Evolutionary conservation across 2,797 vertebrate genomes (phyloP).

Genomic region (Platalea minor): DNA sequence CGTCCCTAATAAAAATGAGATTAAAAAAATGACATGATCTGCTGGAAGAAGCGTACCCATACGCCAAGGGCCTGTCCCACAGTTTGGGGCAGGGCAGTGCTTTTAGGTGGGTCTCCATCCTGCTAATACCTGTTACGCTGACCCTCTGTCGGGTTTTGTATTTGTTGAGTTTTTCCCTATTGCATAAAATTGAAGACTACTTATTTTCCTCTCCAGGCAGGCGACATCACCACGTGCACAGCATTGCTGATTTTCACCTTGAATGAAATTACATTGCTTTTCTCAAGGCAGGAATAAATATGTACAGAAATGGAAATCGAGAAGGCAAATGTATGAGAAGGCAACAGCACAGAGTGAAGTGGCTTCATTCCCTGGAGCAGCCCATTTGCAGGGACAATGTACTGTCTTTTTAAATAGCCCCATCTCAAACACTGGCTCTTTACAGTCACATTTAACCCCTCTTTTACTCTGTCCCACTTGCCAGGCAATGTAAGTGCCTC

Average conservation of each 20-base stretch:
- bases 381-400: slow-evolving; percentile 2
- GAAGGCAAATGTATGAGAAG: slow-evolving; percentile 37
- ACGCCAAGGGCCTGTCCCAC: not conserved
- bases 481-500: not conserved
- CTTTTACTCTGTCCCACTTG: not conserved
- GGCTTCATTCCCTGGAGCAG: not conserved
- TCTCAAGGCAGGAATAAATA: slow-evolving; percentile 45
- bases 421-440: not conserved
- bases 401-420: slow-evolving; percentile 24
- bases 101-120: not conserved
- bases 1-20: not conserved
- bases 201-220: slow-evolving; percentile 22
- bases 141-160: fast-evolving
- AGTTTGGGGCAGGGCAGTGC: not conserved
- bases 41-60: not conserved
- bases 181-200: slow-evolving; percentile 15
- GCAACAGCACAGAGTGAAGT: not conserved
- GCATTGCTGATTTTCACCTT: slow-evolving; percentile 37
- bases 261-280: not conserved
- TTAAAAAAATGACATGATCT: not conserved
- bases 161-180: not conserved
- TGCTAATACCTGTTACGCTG: not conserved
- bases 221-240: not conserved
- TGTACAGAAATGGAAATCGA: slow-evolving; percentile 32
- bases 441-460: slow-evolving; percentile 8